These are phyloP conservation scores for Anthoptus insignis DNA, from an alignment of 2,888 invertebrate genomes.

Conservation along the genomic window DNA sequence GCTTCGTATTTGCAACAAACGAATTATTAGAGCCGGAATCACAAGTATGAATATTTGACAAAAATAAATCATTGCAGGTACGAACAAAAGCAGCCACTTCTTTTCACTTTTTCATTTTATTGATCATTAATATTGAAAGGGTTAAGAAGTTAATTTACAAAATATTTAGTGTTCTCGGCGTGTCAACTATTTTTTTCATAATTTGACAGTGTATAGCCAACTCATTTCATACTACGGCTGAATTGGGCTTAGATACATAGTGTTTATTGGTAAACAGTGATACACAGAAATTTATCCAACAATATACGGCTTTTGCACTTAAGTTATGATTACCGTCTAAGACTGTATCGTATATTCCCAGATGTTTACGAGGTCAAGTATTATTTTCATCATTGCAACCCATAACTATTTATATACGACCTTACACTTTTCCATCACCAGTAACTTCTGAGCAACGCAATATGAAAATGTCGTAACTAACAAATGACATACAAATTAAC, in stretches of 20 bases:
- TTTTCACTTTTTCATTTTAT: background rate
- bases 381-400: too few relatives aligned
- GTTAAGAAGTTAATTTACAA: background rate
- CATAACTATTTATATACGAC: background rate
- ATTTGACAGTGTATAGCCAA: background rate
- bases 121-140: background rate
- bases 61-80: background rate
- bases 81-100: background rate
- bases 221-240: background rate
- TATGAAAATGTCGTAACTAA: background rate
- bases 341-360: background rate
- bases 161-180: background rate
- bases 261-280: background rate
- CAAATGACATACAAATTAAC: background rate
- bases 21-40: too few relatives aligned
- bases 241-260: background rate
- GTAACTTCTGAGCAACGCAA: background rate
- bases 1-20: too few relatives aligned
- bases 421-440: background rate
- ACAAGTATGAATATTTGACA: too few relatives aligned
- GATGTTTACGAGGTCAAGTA: background rate
- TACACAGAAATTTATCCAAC: slow-evolving; percentile 2
- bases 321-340: too few relatives aligned
- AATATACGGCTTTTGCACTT: too few relatives aligned
- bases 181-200: background rate